Percentiles rank a stretch among this genome's conserved stretches.
Evolutionary conservation across 92 coral and sea anemone species (phyloP).

Genomic region (Paragorgia papillata): DNA sequence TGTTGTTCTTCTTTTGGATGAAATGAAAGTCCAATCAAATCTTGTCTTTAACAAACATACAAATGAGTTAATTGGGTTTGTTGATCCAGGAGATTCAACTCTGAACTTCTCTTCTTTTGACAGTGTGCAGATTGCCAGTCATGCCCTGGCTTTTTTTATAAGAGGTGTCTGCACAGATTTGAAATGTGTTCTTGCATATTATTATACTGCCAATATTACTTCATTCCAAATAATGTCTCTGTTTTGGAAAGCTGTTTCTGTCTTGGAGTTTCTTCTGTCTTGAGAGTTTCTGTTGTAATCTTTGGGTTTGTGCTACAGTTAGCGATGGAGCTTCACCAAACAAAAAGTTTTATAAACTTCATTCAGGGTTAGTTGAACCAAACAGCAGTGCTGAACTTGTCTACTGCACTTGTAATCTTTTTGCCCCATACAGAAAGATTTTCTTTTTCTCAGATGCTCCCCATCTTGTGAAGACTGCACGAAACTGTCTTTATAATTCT

Average conservation of each 20-base stretch:
- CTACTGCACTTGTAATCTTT: constrained; percentile 38
- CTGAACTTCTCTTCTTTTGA: no score
- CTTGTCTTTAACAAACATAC: constrained; percentile 52
- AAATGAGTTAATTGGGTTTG: constrained; percentile 57
- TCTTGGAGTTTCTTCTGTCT: neutral
- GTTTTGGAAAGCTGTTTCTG: constrained; percentile 23
- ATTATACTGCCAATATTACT: neutral
- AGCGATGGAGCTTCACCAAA: constrained; percentile 26
- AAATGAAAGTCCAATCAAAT: constrained; percentile 43
- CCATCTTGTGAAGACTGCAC: constrained; percentile 53
- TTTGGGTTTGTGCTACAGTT: constrained; percentile 17
- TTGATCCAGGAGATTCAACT: constrained; percentile 51
- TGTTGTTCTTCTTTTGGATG: constrained; percentile 31
- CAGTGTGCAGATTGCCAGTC: constrained; percentile 33
- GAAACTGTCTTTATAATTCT: constrained; percentile 55
- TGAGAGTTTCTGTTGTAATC: no score
- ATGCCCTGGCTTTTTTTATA: constrained; percentile 50
- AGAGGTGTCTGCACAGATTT: constrained; percentile 48
- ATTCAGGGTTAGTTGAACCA: neutral
- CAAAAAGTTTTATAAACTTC: neutral
- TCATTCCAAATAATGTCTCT: constrained; percentile 17
- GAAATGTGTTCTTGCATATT: constrained; percentile 8
- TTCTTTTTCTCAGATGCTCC: constrained; percentile 38
- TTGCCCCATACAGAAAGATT: constrained; percentile 24
- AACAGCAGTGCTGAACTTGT: no score